Evolutionary conservation across 2,797 vertebrate genomes (phyloP), one percentile per base, ranked within the genome.

Genomic region (Coilia nasus): DNA sequence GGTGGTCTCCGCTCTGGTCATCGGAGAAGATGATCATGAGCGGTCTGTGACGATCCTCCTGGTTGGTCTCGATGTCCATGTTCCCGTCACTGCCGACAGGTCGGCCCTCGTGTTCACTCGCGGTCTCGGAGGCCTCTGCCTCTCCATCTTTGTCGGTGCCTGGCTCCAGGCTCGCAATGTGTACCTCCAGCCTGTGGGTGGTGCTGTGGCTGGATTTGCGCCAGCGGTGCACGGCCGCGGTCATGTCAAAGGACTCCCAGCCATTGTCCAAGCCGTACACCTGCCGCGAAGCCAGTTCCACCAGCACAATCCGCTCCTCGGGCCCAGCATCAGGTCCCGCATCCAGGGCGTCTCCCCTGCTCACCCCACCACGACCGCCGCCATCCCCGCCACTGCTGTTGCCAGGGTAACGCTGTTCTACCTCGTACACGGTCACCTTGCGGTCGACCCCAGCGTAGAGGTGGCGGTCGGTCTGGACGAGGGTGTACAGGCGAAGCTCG

Each of bases 221-320:
- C 98, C 97, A 99, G 19, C 92, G 96, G 82, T 95, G 95, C 82
- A 97, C 94, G 47, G 97, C 96, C 78, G 95, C 93, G 0, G 97
- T 98, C 87, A 99, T 93, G 87, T 99, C 97, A 4, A 99, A 99
- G 5, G 96, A 96, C 92, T 99, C 97, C 98, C 98, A 99, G 84
- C 97, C 95, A 0, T 95, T 96, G 90, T 97, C 96, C 0, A 95
- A 96, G 89, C 96, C 96, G 0, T 96, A 98, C 86, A 99, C 96
- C 88, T 98, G 97, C 15, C 96, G 95, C 1, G 97, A 98, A 0
- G 96, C 96, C 90, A 99, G 86, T 87, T 96, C 93, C 64, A 94
- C 89, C 88, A 95, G 82, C 81, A 88, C 93, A 59, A 88, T 88
- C 91, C 35, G n/a, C 0, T 83, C 71, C 31, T 78, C 19, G 0